Percentiles rank a stretch among this genome's conserved stretches.
These are phyloP conservation scores for Cyprinus carpio DNA, from an alignment of 2,113 vertebrate species.

Conservation along the genomic window DNA sequence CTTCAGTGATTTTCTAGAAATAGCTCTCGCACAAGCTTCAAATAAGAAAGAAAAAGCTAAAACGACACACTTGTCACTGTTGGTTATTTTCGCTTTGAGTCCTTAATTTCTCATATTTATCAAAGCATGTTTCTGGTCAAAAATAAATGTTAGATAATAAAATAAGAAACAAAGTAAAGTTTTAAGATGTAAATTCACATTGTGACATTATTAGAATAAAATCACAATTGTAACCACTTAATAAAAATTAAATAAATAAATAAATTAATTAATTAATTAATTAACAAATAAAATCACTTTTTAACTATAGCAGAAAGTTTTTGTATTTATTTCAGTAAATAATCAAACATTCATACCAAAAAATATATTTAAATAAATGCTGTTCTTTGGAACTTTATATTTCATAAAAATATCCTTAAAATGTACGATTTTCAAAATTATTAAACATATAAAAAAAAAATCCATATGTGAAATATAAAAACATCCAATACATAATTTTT, in stretches of 20 bases:
- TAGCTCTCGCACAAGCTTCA: slow-evolving; percentile 29
- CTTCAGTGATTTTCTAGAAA: slow-evolving; percentile 40
- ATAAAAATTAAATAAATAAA: no score
- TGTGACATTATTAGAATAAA: neutral
- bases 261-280: no score
- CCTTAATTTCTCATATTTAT: neutral
- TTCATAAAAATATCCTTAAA: neutral
- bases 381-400: no score
- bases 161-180: neutral
- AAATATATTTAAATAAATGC: neutral
- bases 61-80: neutral
- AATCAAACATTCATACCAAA: no score
- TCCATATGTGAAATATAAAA: neutral
- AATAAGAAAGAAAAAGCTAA: neutral
- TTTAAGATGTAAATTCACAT: neutral
- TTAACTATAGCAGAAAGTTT: neutral
- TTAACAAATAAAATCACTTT: neutral
- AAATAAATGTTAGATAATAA: neutral
- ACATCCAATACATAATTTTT: neutral
- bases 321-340: neutral
- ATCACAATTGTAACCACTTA: neutral
- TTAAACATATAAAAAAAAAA: no score
- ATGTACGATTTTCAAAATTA: no score
- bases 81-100: neutral
- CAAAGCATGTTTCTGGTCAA: neutral